Base-by-base conservation (phyloP, 2,888 invertebrate genomes). In the Fissipunctia ypsillon region DNA sequence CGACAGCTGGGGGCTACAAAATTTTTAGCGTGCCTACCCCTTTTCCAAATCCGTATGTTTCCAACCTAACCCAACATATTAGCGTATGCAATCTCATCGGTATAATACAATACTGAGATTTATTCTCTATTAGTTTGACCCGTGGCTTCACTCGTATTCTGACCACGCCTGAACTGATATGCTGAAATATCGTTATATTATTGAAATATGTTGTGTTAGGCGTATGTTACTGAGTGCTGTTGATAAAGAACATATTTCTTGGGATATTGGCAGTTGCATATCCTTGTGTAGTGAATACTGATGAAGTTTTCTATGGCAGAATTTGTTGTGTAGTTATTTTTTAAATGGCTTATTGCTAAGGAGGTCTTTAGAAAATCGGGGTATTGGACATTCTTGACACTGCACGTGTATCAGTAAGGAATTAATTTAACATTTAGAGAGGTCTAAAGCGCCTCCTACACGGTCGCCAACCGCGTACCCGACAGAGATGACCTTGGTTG, bases 31-130 rank as follows among this genome's bases (percentile, higher is more conserved):
- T 12, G 14, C 3, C 35, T 19, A 14, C 1, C 5, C 48, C 2
- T 65, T n/a, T 0, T 35, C 4, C 0, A 5, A n/a, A 31, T 12
- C 50, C 48, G 31, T 69, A 78, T 78, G 41, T 80, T 80, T 83
- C 9, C 61, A 65, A 7, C 14, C 0, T 3, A 52, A 41, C 48
- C 48, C 45, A 64, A 64, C 67, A 56, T 70, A 79, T 65, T 64
- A 68, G 67, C 41, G 35, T 66, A 59, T 68, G 64, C 66, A 54
- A 83, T 67, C 73, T 73, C 67, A 78, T 73, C 60, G 67, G 69
- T 65, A 61, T 73, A 61, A 78, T 70, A 73, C 67, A 70, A 68
- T 73, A 83, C 52, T 70, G 56, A 83, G 73, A 78, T 83, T 68
- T 78, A 73, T 81, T 70, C 57, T 48, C 31, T 48, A 68, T 43